Percentiles rank a stretch among this genome's conserved stretches.
Evolutionary conservation across 1,140 invertebrate species (phyloP).

Genomic region (Drosophila gunungcola): DNA sequence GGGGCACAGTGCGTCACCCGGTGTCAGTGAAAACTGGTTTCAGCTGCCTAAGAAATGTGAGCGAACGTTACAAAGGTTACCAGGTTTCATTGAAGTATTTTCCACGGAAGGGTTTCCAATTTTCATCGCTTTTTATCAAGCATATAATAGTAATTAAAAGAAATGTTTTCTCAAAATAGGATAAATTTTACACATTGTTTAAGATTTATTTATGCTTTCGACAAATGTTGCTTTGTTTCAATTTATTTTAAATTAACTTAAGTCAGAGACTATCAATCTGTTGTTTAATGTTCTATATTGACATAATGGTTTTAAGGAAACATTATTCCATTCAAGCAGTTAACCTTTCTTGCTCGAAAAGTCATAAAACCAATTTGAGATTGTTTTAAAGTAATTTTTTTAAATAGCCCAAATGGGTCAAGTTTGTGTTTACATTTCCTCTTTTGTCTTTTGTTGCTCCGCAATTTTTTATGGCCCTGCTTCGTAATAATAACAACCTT

Average conservation of each 20-base stretch:
- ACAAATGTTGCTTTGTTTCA: neutral
- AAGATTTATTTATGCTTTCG: no score
- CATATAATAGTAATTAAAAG: no score
- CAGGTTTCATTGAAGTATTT: conserved; percentile 16
- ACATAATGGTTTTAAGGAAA: conserved; percentile 11
- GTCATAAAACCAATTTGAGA: conserved; percentile 17
- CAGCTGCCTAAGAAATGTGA: conserved; percentile 27
- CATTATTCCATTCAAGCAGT: conserved; percentile 3
- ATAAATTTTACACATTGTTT: no score
- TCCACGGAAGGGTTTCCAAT: neutral
- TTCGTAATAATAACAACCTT: conserved; percentile 47
- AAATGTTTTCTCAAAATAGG: neutral
- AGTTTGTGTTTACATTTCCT: conserved; percentile 70
- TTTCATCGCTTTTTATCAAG: conserved; percentile 1
- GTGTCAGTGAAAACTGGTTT: conserved; percentile 60
- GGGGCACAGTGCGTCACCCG: conserved; percentile 50
- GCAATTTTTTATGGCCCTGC: conserved; percentile 49
- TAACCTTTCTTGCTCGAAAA: conserved; percentile 28
- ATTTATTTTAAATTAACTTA: neutral
- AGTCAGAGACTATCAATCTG: no score
- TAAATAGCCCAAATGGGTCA: conserved; percentile 62
- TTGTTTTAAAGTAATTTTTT: conserved; percentile 31
- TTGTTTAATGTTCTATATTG: neutral
- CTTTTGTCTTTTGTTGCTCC: conserved; percentile 28
- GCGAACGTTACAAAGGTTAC: conserved; percentile 44